Conservation (phyloP, 2,113 vertebrate genomes). For the Puffinus mauretanicus region DNA sequence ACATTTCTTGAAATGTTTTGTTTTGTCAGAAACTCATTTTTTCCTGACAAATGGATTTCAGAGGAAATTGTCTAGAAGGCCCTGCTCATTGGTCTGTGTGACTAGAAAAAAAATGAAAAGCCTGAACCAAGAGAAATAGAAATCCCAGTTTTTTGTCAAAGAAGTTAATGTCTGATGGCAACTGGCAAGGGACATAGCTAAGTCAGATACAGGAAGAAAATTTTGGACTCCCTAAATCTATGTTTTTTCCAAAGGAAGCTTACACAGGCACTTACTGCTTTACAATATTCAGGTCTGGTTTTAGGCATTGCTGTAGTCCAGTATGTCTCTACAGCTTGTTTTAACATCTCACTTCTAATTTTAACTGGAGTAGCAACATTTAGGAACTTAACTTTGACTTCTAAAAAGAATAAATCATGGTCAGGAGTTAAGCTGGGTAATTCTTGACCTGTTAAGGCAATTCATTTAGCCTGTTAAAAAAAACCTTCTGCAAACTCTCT, state of each 20-base stretch:
- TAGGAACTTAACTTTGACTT: neutral
- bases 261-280: neutral
- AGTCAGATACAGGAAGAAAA: neutral
- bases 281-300: neutral
- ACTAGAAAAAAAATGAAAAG: neutral
- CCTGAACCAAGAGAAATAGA: neutral
- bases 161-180: neutral
- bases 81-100: neutral
- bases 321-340: neutral
- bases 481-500: neutral
- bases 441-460: neutral
- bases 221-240: neutral
- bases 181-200: neutral
- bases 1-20: neutral
- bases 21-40: conserved; percentile 14
- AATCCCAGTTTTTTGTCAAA: neutral
- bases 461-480: neutral
- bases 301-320: neutral
- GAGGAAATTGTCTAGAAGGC: neutral
- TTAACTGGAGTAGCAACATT: neutral
- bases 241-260: neutral
- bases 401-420: neutral
- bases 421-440: neutral
- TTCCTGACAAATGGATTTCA: neutral
- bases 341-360: neutral